Evolutionary conservation across 1,140 invertebrate species (phyloP).

Genomic region (Nebria ingens): DNA sequence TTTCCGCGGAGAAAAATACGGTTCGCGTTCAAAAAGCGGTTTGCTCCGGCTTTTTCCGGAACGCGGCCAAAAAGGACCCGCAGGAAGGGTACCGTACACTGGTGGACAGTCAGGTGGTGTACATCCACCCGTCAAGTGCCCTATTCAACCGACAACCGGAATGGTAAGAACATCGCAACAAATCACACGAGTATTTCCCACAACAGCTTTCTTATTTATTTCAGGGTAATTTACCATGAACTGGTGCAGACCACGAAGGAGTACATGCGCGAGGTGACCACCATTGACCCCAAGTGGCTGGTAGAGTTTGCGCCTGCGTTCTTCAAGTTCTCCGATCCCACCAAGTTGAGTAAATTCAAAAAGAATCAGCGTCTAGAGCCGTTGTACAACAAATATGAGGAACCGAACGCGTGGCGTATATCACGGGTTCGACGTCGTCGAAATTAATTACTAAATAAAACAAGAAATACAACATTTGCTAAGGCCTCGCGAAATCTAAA

Average conservation of each 20-base stretch:
- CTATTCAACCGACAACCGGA: constrained; percentile 97
- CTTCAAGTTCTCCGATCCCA: constrained; percentile 98
- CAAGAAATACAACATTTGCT: too few relatives aligned
- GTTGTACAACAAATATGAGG: constrained; percentile 98
- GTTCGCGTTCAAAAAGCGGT: constrained; percentile 96
- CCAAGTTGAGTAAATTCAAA: constrained; percentile 97
- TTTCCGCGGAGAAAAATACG: constrained; percentile 92
- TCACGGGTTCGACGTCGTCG: constrained; percentile 81
- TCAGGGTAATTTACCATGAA: constrained; percentile 96
- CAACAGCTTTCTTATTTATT: constrained; percentile 27
- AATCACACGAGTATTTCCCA: too few relatives aligned
- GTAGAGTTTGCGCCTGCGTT: constrained; percentile 99
- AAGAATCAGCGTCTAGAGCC: constrained; percentile 98
- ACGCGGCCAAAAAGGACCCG: constrained; percentile 98
- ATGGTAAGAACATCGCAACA: constrained; percentile 53
- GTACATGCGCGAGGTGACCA: constrained; percentile 98
- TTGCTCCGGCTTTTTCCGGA: constrained; percentile 97
- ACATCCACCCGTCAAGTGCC: constrained; percentile 97
- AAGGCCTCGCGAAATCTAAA: too few relatives aligned
- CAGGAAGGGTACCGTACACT: constrained; percentile 97
- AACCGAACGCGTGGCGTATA: constrained; percentile 98
- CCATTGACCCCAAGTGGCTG: constrained; percentile 98
- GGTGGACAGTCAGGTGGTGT: constrained; percentile 96
- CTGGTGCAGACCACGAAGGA: constrained; percentile 98
- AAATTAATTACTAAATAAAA: too few relatives aligned